Evolutionary conservation across 1,140 invertebrate species (phyloP), one percentile per base, ranked within the genome.

Genomic region (Wasmannia auropunctata): DNA sequence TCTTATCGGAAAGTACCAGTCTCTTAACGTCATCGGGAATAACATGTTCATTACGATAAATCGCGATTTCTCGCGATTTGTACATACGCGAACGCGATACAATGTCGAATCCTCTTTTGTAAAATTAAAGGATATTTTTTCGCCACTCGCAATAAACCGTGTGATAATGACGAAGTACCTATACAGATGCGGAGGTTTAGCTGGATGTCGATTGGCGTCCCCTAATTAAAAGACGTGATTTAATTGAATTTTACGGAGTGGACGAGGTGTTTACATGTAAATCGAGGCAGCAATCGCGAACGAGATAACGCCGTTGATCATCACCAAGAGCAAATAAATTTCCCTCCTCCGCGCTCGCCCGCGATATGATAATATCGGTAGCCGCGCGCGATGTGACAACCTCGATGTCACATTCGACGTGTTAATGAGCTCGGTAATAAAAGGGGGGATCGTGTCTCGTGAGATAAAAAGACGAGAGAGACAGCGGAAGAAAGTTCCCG

Each of bases 251-350:
- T 91, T 93, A 92, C 90, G 87, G 83, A 40, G 70, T 56, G 81
- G 83, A 91, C 88, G 79, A 92, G 87, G 88, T 90, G 91, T 93
- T 93, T 91, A 90, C 91, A 88, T 92, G 91, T 91, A 91, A 93
- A 92, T 93, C 88, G 89, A 91, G 87, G 84, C 56, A 85, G 69
- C 60, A 46, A 80, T 46, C 65, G 25, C 58, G 72, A 54, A 62
- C 28, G 54, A 83, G 84, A 88, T 88, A 77, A 83, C 54, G 31
- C 75, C 67, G 65, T 56, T 43, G 77, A 83, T 60, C 65, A 69
- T 46, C 69, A 85, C 60, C 14, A 49, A 70, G 63, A 87, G 86
- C 88, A 63, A 86, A 77, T 86, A 72, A 89, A 83, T 84, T 63
- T 63, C 60, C 16, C 76, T 28, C 46, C 37, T 19, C 8, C 43